Base-by-base conservation (phyloP, 2,797 vertebrate species). In the Micromesistius poutassou region DNA sequence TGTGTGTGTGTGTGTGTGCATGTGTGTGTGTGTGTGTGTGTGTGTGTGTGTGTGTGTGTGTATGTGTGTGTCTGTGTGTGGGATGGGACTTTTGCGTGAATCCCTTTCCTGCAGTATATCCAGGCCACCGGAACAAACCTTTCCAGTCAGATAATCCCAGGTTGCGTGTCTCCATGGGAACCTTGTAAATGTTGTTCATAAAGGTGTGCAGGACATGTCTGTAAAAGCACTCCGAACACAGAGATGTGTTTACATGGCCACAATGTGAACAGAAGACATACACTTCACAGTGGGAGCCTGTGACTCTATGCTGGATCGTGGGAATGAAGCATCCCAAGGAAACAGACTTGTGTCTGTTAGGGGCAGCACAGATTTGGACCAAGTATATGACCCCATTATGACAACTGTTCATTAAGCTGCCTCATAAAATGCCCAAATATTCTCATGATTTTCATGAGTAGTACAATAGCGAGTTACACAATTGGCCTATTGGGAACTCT, bases 161-260 rank as follows among this genome's bases (percentile, higher is more conserved):
- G 55, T 62, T 16, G 55, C n/a, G 22, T 25, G 55, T 62, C 55
- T 62, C 55, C 55, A 62, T 62, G 55, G 55, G n/a, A 62, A 62
- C 81, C 82, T 88, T 78, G 75, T 75, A 35, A 22, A 71, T 80
- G 79, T 86, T 78, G 83, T 50, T 19, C 68, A 4, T 77, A 73
- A 80, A 82, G 50, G 70, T 82, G 72, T 25, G 0, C 0, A 3
- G 62, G 68, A n/a, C 14, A 14, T 55, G 72, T 62, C 71, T 84
- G 80, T 70, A 35, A 74, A 85, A 81, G 31, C 4, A 30, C 74
- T 85, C 75, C 25, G 74, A 71, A 72, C 38, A 30, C 25, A 70
- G 30, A 68, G 75, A 80, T 77, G 30, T 40, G n/a, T 73, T 77
- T 22, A 76, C 40, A 77, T 9, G 22, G 76, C 36, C 75, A 13